Base-by-base conservation (phyloP, 2,888 invertebrate species). In the Hedya salicella region DNA sequence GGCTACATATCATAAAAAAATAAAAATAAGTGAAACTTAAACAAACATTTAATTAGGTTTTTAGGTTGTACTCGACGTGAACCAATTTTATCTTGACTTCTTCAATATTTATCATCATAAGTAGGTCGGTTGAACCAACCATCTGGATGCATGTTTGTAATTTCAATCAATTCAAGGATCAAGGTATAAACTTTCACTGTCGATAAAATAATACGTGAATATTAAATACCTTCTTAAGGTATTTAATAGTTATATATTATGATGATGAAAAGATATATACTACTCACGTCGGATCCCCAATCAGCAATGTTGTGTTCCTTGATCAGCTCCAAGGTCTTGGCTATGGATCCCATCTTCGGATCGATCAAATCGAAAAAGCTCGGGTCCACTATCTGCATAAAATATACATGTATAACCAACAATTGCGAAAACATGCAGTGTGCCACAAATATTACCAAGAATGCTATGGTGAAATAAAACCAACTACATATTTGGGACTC, bases 251-350 rank as follows among this genome's bases (percentile, higher is more conserved):
- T n/a, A n/a, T n/a, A n/a, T n/a, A n/a, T 25, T 25, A 25, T 4
- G 25, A 6, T 25, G 25, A 25, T 61, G n/a, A 49, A 39, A 44
- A 14, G 32, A 39, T 8, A 21, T 25, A 46, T 17, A 19, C 3
- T 54, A 32, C 93, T 93, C 88, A 96, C 95, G 83, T 97, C 96
- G 17, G 95, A 94, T 13, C 97, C 97, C 98, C 98, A 98, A 60
- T 94, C 91, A 30, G 96, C 96, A 71, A 98, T 95, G 69, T 94
- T 95, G 81, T 96, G 95, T 72, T 95, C 94, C 68, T 93, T 93
- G 57, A 97, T 94, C 4, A 95, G 89, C 67, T 94, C 93, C 2
- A 96, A 86, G 46, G 95, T 93, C 25, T 94, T 90, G 0, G 90
- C 81, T 14, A 95, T 94, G 0, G 93, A 93, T 72, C 95, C 94